Conservation (phyloP, 2,113 vertebrate genomes). For the Sardina pilchardus region DNA sequence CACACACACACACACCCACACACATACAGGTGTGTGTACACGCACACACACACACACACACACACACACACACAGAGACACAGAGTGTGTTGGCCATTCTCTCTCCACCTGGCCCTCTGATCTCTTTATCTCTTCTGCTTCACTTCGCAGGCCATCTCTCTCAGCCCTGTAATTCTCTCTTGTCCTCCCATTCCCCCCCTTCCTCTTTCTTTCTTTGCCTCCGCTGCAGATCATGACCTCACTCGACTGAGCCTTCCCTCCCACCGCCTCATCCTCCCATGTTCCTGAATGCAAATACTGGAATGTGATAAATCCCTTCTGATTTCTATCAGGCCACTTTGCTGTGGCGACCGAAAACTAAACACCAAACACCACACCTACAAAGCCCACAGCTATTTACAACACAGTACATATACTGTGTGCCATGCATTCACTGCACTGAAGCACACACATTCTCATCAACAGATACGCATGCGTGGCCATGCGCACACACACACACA, state of each 20-base stretch:
- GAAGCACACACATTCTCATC: constrained; percentile 20
- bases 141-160: constrained; percentile 24
- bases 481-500: constrained; percentile 27
- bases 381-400: constrained; percentile 71
- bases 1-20: not conserved
- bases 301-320: constrained; percentile 75
- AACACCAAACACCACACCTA: constrained; percentile 74
- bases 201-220: constrained; percentile 54
- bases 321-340: constrained; percentile 77
- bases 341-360: constrained; percentile 75
- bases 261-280: constrained; percentile 37
- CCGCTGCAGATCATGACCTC: constrained; percentile 66
- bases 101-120: constrained; percentile 14
- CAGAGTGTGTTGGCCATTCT: constrained; percentile 23
- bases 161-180: constrained; percentile 12
- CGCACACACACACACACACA: constrained; percentile 56
- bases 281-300: constrained; percentile 77
- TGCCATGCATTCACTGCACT: constrained; percentile 54
- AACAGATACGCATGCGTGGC: constrained; percentile 19
- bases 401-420: constrained; percentile 51
- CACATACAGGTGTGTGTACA: not conserved
- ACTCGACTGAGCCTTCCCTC: constrained; percentile 59
- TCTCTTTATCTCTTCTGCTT: constrained; percentile 23
- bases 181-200: constrained; percentile 36
- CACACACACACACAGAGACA: constrained; percentile 29